Percentiles rank a stretch among this genome's conserved stretches.
phyloP scores from a whole-genome alignment of 1,140 invertebrate species.

The Aphidius gifuensis region DNA sequence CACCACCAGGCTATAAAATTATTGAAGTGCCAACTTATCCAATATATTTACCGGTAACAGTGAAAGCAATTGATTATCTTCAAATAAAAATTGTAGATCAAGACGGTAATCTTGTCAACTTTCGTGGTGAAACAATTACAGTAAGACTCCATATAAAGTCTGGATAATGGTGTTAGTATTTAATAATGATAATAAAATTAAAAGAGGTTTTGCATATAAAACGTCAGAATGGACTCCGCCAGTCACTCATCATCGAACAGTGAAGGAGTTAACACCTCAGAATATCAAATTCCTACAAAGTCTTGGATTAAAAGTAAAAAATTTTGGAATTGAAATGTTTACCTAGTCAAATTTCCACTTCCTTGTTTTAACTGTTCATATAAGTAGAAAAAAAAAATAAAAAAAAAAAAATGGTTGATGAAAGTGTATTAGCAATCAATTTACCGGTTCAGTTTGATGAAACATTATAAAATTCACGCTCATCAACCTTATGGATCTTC shows the following conservation, averaged over 20 bases:
- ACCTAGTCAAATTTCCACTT: too few species aligned
- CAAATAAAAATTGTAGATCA: slow-evolving; percentile 6
- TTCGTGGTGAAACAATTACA: slow-evolving; percentile 7
- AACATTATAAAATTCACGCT: slow-evolving; percentile 39
- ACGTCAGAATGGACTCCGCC: too few species aligned
- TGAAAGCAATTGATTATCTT: background rate
- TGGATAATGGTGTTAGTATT: slow-evolving; percentile 3
- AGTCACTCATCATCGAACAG: background rate
- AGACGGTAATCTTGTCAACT: slow-evolving; percentile 10
- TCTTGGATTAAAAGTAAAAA: too few species aligned
- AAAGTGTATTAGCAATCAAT: background rate
- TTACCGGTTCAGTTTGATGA: slow-evolving; percentile 29
- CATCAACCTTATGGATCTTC: slow-evolving; percentile 9
- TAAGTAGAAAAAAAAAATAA: too few species aligned
- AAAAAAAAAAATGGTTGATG: too few species aligned
- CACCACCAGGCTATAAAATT: slow-evolving; percentile 12
- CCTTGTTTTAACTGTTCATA: too few species aligned
- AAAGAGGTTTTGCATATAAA: background rate
- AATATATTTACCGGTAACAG: slow-evolving; percentile 3
- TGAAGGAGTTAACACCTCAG: too few species aligned
- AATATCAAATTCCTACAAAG: too few species aligned
- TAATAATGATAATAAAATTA: background rate
- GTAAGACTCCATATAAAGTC: slow-evolving; percentile 7
- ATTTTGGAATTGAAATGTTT: too few species aligned
- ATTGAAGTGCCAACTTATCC: slow-evolving; percentile 7